Evolutionary conservation across 2,113 vertebrate genomes (phyloP), one percentile per base, ranked within the genome.

Genomic region (Sturnus vulgaris): DNA sequence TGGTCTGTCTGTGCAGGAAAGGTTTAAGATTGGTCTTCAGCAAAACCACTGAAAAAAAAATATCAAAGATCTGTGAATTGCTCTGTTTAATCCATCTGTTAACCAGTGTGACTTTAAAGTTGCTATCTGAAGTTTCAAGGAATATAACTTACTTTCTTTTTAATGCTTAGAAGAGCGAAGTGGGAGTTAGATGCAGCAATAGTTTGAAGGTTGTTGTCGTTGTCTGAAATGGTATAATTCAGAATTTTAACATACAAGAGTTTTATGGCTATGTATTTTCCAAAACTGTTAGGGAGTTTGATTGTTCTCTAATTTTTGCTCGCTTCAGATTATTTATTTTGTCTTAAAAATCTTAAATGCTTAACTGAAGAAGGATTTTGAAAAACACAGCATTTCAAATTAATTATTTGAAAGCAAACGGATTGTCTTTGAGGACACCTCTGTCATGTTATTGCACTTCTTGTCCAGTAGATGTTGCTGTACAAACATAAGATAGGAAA

Each of bases 1-100:
- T 98, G 98, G 97, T 98, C 97, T 98, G 96, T 97, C 96, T 98
- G 83, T 98, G 97, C 97, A 98, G 95, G 98, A 98, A 98, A 92
- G 96, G 79, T 91, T 94, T 94, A 95, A 97, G 90, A 91, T 84
- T 96, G 95, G 90, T 96, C 90, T 81, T 97, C 93, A 97, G 80
- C 60, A 75, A 97, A 97, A 96, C 96, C 78, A 91, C 80, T 39
- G 35, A 11, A 31, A 82, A 59, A 9, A 35, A 1, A 27, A 6
- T 19, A 50, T 66, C 49, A 52, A 81, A 82, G 66, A 83, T 66
- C 33, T 75, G 24, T 93, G 33, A 72, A 65, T 72, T 88, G 53
- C 82, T 91, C 81, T 69, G 31, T 78, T 80, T 88, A 92, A 93
- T 93, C 55, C 49, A 92, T 20, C 80, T 90, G 77, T 60, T 88